A percentile compares a stretch with the other conserved stretches of the same genome.
Evolutionary conservation across 1,140 invertebrate species (phyloP).

Genomic region (Planococcus citri): DNA sequence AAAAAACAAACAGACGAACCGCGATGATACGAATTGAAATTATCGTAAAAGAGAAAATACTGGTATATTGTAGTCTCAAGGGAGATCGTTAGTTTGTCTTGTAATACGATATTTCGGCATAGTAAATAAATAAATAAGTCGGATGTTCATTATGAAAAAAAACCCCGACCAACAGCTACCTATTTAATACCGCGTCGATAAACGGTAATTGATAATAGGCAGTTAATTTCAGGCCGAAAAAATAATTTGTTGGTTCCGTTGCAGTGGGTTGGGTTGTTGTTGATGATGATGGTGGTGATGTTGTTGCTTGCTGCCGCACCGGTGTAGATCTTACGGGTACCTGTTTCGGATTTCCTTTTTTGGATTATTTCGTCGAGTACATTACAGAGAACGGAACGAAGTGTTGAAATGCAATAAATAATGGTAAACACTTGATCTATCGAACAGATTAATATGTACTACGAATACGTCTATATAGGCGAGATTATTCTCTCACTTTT

Average conservation of each 20-base stretch:
- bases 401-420: constrained; percentile 4
- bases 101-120: not conserved
- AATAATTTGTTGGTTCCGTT: not conserved
- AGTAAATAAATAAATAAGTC: not conserved
- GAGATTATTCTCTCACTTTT: too few relatives aligned
- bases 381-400: not conserved
- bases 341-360: not conserved
- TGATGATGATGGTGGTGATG: too few relatives aligned
- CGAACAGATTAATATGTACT: too few relatives aligned
- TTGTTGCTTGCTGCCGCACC: too few relatives aligned
- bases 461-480: too few relatives aligned
- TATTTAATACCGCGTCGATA: not conserved
- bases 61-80: too few relatives aligned
- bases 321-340: not conserved
- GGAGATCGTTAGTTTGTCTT: not conserved
- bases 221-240: not conserved
- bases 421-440: not conserved
- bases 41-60: too few relatives aligned
- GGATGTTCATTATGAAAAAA: not conserved
- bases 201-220: constrained; percentile 3
- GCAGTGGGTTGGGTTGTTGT: too few relatives aligned
- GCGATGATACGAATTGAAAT: too few relatives aligned
- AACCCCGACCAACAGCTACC: not conserved
- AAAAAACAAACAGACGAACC: too few relatives aligned
- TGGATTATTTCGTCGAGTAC: not conserved